Base-by-base conservation (phyloP, 2,113 vertebrate species). In the Mormoops blainvillei region DNA sequence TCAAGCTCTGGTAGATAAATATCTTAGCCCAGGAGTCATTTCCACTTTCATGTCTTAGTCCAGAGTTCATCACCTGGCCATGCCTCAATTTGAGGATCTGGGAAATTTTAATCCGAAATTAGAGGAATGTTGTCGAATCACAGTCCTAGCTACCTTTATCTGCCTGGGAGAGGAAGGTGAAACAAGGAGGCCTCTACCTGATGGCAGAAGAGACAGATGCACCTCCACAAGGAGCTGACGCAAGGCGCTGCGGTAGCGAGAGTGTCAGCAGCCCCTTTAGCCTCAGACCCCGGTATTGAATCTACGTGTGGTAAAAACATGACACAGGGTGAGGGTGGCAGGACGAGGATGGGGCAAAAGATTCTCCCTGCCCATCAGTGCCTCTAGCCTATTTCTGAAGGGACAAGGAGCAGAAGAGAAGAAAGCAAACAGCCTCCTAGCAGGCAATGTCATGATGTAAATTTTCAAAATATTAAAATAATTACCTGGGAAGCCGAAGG, bases 161-260 rank as follows among this genome's bases (percentile, higher is more conserved):
- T 50, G 0, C 3, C 28, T 3, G 24, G 43, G 18, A 87, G 65
- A 77, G 36, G 73, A 81, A 43, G 83, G 14, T 19, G 22, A 36
- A 12, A 4, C 48, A 26, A 77, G 3, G 12, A 84, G 43, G 43
- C 20, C 52, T 9, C 18, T 50, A 26, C 7, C 74, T 19, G 24
- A 41, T 0, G 24, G 5, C 16, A 50, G 10, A 12, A 4, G 10
- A 77, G 50, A 74, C 61, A 14, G 45, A 36, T 4, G 1, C 2
- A 9, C 18, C 28, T 36, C 1, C 10, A 24, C 33, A 36, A 31
- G 18, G 2, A 50, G 56, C 43, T 8, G 1, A 4, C 0, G 1
- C 11, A 5, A 50, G 28, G 10, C 9, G 12, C 28, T 0, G 5
- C 8, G 31, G 26, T 2, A 43, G 14, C 41, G 4, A 16, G 36